These are phyloP conservation scores for Crotalus tigris DNA, from an alignment of 2,113 vertebrate genomes.

Conservation along the genomic window DNA sequence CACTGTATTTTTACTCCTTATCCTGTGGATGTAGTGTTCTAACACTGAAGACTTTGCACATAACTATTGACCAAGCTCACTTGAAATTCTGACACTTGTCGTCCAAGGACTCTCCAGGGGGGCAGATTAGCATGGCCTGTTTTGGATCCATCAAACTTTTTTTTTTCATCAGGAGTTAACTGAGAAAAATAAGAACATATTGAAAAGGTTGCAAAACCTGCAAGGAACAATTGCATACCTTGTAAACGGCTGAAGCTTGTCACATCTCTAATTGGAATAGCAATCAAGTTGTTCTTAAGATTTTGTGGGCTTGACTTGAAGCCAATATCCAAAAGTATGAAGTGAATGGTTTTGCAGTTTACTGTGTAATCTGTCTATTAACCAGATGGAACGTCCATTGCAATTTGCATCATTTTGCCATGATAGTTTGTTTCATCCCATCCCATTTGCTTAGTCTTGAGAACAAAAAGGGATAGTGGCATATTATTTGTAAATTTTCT, in stretches of 20 bases:
- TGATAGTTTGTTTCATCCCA: constrained; percentile 64
- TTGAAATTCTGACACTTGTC: neutral
- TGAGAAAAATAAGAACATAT: constrained; percentile 27
- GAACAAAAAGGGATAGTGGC: constrained; percentile 36
- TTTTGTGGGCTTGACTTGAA: constrained; percentile 33
- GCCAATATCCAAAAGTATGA: constrained; percentile 55
- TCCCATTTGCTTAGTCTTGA: constrained; percentile 54
- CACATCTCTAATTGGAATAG: constrained; percentile 47
- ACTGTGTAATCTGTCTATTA: constrained; percentile 52
- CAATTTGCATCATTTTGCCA: constrained; percentile 67
- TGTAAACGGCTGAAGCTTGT: constrained; percentile 37
- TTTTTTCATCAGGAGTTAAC: constrained; percentile 20
- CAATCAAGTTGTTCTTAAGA: constrained; percentile 49
- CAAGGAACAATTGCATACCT: constrained; percentile 4
- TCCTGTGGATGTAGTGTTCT: neutral
- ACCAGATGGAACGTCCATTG: constrained; percentile 55
- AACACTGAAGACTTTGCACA: neutral
- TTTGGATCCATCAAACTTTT: neutral
- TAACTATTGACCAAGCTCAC: neutral
- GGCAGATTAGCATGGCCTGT: neutral
- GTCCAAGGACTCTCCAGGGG: neutral
- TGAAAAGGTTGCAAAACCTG: constrained; percentile 39
- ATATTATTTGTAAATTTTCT: constrained; percentile 32
- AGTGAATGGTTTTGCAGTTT: constrained; percentile 54
- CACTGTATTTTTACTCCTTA: neutral